A percentile compares a stretch with the other conserved stretches of the same genome.
These are phyloP conservation scores for Adoxophyes honmai DNA, from an alignment of 1,140 invertebrate genomes.

Conservation along the genomic window DNA sequence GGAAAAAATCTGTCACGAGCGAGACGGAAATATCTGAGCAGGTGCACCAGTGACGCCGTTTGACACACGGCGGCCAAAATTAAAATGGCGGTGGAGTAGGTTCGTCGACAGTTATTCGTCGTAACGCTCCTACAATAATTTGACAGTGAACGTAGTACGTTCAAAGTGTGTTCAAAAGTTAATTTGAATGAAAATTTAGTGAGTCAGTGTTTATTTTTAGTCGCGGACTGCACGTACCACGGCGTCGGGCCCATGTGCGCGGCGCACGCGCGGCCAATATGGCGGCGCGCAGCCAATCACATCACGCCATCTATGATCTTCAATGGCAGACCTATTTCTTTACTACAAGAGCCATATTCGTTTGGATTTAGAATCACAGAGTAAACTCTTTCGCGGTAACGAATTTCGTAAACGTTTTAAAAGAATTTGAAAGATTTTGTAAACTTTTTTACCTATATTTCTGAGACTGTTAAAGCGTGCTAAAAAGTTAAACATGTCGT, in stretches of 20 bases:
- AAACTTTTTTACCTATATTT: too few relatives aligned
- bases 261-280: conserved; percentile 67
- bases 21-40: conserved; percentile 47
- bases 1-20: conserved; percentile 39
- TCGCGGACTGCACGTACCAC: neutral
- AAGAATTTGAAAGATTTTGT: too few relatives aligned
- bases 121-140: conserved; percentile 40
- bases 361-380: neutral
- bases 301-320: conserved; percentile 17
- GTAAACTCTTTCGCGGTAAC: too few relatives aligned
- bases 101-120: conserved; percentile 41
- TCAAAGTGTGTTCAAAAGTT: conserved; percentile 27
- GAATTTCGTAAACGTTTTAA: too few relatives aligned
- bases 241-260: conserved; percentile 49
- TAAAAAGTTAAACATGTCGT: too few relatives aligned
- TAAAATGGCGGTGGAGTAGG: conserved; percentile 48
- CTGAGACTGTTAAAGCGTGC: too few relatives aligned
- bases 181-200: conserved; percentile 32
- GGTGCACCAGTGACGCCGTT: conserved; percentile 36
- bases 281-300: conserved; percentile 60
- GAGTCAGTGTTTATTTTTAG: conserved; percentile 27
- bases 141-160: conserved; percentile 36
- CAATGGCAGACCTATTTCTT: neutral
- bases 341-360: neutral
- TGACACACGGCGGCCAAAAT: conserved; percentile 41